These are phyloP conservation scores for Apostichopus japonicus DNA, from an alignment of 35 echinoderm and acorn worm genomes.

Conservation along the genomic window DNA sequence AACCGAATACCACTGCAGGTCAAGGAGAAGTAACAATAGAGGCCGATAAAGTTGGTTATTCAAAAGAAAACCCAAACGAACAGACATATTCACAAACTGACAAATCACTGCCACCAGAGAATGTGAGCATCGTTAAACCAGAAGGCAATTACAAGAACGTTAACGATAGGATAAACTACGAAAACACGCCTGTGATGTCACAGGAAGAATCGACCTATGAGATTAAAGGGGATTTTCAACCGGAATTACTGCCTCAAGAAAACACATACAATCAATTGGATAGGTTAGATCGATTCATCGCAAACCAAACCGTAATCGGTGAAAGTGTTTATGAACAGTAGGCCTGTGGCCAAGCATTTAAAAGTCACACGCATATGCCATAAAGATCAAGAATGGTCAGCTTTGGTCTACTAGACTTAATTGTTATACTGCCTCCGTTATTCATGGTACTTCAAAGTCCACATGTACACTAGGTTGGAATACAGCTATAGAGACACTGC, in stretches of 20 bases:
- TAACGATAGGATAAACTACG: background rate
- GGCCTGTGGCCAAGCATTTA: too few relatives aligned
- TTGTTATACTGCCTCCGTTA: too few relatives aligned
- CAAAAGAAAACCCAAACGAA: background rate
- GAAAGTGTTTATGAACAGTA: background rate
- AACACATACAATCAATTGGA: conserved; percentile 3
- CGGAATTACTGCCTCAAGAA: background rate
- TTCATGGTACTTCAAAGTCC: too few relatives aligned
- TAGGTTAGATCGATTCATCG: conserved; percentile 1
- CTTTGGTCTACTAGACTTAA: too few relatives aligned
- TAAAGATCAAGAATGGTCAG: too few relatives aligned
- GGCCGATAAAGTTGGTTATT: background rate
- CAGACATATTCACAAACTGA: background rate
- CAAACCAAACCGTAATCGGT: conserved; percentile 10
- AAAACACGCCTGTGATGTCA: background rate
- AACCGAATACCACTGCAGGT: background rate
- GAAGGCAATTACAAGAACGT: background rate
- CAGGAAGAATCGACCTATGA: background rate
- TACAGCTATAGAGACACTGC: too few relatives aligned
- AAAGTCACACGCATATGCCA: too few relatives aligned
- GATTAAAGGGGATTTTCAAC: background rate
- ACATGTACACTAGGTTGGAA: too few relatives aligned
- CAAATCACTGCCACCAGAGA: background rate
- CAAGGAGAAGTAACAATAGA: background rate
- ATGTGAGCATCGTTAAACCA: background rate